These are phyloP conservation scores for Drosophila bifasciata DNA, from an alignment of 1,140 invertebrate genomes.

Conservation along the genomic window DNA sequence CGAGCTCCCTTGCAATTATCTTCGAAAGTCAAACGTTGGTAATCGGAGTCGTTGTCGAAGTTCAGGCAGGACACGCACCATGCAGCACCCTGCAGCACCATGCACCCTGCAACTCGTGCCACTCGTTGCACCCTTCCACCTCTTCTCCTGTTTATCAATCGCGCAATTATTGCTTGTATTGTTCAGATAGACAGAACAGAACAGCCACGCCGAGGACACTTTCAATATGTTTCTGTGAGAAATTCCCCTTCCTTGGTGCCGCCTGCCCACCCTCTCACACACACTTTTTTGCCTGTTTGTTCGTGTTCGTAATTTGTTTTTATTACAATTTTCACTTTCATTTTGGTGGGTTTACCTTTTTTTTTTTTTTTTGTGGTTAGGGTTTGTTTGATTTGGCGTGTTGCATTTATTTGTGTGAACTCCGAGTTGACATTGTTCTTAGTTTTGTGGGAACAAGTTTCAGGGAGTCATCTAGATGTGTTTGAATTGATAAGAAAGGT, in stretches of 20 bases:
- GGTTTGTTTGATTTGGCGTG: conserved; percentile 60
- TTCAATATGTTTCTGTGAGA: conserved; percentile 65
- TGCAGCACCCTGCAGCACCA: conserved; percentile 22
- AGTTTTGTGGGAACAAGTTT: conserved; percentile 47
- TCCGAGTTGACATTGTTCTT: conserved; percentile 37
- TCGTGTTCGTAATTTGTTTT: conserved; percentile 76
- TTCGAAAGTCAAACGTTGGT: conserved; percentile 70
- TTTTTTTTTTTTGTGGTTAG: conserved; percentile 18
- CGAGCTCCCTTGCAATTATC: conserved; percentile 45
- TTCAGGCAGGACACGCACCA: conserved; percentile 7
- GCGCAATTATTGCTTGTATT: conserved; percentile 79
- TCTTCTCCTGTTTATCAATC: conserved; percentile 55
- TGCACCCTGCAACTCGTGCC: conserved; percentile 21
- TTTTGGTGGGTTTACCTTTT: conserved; percentile 13
- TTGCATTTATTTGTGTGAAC: conserved; percentile 37
- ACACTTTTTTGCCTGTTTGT: conserved; percentile 18
- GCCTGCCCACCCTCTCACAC: conserved; percentile 1
- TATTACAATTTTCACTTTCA: conserved; percentile 76
- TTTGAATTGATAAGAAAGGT: conserved; percentile 26
- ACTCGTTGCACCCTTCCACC: conserved; percentile 27
- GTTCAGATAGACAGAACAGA: conserved; percentile 63
- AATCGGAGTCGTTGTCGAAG: conserved; percentile 62
- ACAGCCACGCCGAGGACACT: conserved; percentile 61
- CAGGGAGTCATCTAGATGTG: conserved; percentile 41
- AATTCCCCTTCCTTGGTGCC: conserved; percentile 34